Evolutionary conservation across 2,888 invertebrate species (phyloP).

Genomic region (Sepioteuthis lessoniana): DNA sequence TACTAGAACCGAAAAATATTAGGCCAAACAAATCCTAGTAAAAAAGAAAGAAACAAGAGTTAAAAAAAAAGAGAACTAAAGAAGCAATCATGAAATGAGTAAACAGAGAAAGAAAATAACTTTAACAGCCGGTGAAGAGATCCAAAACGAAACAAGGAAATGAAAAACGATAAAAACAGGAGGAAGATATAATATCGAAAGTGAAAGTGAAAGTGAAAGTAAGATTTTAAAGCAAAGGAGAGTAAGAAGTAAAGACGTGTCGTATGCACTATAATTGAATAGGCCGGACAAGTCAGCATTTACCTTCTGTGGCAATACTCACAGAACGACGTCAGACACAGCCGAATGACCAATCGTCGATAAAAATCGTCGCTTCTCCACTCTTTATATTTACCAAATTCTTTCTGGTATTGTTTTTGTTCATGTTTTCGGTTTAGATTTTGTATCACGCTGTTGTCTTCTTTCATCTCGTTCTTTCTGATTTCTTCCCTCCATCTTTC

Average conservation of each 20-base stretch:
- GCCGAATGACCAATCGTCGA: not conserved
- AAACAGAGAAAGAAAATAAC: too few species aligned
- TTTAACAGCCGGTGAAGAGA: too few species aligned
- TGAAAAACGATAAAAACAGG: not conserved
- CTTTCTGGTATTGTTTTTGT: not conserved
- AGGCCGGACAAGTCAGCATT: not conserved
- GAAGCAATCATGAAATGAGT: not conserved
- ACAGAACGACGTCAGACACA: not conserved
- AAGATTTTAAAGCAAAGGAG: not conserved
- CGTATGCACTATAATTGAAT: slow-evolving; percentile 11
- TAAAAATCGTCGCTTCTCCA: not conserved
- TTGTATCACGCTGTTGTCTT: not conserved
- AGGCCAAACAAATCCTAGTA: too few species aligned
- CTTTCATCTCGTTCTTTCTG: not conserved
- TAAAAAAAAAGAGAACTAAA: not conserved
- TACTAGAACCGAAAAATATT: too few species aligned
- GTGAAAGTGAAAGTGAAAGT: slow-evolving; percentile 25
- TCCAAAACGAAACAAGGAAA: too few species aligned
- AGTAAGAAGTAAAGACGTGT: not conserved
- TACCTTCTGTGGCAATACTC: not conserved
- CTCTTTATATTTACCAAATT: not conserved
- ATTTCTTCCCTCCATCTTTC: not conserved
- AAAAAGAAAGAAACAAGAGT: too few species aligned
- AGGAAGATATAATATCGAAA: not conserved
- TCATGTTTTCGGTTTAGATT: not conserved